Percentiles rank a stretch among this genome's conserved stretches.
Evolutionary conservation across 2,113 vertebrate genomes (phyloP).

Genomic region (Probosciger aterrimus): DNA sequence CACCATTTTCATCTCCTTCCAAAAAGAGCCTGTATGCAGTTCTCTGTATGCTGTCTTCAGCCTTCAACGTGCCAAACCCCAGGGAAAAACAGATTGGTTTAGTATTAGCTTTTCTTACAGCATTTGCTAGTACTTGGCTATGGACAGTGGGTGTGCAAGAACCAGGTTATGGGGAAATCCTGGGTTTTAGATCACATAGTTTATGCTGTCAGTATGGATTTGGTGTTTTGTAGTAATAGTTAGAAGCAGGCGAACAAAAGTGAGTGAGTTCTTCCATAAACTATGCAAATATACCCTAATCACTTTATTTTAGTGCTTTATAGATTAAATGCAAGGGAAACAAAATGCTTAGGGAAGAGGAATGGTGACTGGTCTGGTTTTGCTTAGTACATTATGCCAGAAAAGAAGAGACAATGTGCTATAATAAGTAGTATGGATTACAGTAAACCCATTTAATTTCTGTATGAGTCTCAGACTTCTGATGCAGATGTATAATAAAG

Average conservation of each 20-base stretch:
- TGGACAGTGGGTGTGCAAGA: neutral
- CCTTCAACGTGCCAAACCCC: neutral
- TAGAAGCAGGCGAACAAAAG: neutral
- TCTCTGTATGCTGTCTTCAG: neutral
- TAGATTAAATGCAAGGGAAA: neutral
- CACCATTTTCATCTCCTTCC: neutral
- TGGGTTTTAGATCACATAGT: neutral
- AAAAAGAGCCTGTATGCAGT: neutral
- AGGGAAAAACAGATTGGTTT: neutral
- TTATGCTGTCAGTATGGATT: neutral
- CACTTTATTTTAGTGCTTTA: neutral
- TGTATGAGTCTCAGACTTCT: slow-evolving; percentile 9
- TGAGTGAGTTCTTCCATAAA: neutral
- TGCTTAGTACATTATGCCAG: neutral
- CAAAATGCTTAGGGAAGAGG: neutral
- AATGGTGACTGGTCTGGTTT: neutral
- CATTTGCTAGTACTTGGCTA: neutral
- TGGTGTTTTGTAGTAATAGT: neutral
- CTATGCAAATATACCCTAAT: neutral
- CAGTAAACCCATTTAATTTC: slow-evolving; percentile 61
- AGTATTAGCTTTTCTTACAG: neutral
- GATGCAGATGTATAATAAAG: slow-evolving; percentile 58
- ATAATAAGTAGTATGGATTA: slow-evolving; percentile 34
- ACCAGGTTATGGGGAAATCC: neutral
- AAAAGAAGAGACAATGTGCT: neutral